Evolutionary conservation across 2,113 vertebrate genomes (phyloP), one percentile per base, ranked within the genome.

Genomic region (Dermatemys mawii): DNA sequence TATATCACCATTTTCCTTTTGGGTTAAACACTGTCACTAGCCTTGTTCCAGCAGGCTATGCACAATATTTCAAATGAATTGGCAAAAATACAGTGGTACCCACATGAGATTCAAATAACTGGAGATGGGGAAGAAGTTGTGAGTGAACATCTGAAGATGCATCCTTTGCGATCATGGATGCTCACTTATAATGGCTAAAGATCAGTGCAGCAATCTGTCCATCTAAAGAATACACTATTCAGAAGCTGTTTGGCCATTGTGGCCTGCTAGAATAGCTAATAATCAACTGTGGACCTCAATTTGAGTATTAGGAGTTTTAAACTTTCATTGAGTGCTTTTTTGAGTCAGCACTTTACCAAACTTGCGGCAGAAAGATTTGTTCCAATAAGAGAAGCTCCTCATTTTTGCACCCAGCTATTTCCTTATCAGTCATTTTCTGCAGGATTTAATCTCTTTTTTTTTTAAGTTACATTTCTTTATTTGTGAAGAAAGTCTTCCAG

Each of bases 361-460:
- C 50, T 70, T 94, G 87, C 44, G 41, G 82, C 88, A 48, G 53
- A 70, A 85, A 89, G 88, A 67, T 22, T 90, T 91, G 86, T 17
- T 90, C 29, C 84, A 22, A 3, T 41, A 49, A 82, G 90, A 63
- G 9, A 94, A 84, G 80, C 8, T 5, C 84, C 67, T 75, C 94
- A 67, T 7, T 79, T 32, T 38, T 83, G 21, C 5, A 93, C 35
- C 13, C 17, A 81, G 21, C 11, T 88, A 17, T 84, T 78, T 95
- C 73, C 81, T 75, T 73, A 57, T 81, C 26, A 90, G 60, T 2
- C 3, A 3, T 46, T 86, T 94, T 81, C 67, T 95, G 13, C 24
- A 86, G 87, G 9, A 88, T 82, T 26, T 67, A 91, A 8, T 41
- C n/a, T 57, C 46, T n/a, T 67, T 35, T 17, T 48, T 82, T 51